Evolutionary conservation across 2,113 vertebrate genomes (phyloP), one percentile per base, ranked within the genome.

Genomic region (Microtus richardsoni): DNA sequence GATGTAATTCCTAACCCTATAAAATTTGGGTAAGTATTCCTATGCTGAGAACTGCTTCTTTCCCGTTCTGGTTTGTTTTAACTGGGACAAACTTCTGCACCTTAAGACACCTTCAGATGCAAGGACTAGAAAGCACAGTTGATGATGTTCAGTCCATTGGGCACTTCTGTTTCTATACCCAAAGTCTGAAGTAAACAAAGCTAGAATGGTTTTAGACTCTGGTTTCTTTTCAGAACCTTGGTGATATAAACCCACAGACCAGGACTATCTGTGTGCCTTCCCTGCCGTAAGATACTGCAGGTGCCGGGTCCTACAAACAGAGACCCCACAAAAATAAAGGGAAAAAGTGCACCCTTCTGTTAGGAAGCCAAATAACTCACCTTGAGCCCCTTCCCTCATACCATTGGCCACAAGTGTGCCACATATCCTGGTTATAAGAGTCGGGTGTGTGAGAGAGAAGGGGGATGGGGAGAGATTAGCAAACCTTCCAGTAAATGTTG

Each of bases 11-110:
- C 62, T 70, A 91, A 94, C 49, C 33, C 73, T 93, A 4, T 80
- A 91, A 89, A 95, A 89, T 36, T 47, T 28, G 39, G 47, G 82
- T 71, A 91, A 86, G 64, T 86, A 94, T 70, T 89, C 52, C 49
- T 66, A 49, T 77, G 44, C 79, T 91, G 58, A 95, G 22, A 71
- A 33, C 86, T 93, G 28, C n/a, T 87, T 82, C 2, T 52, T 52
- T 68, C 24, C 64, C 14, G 24, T 44, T 66, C 64, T 68, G 11
- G 1, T 28, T 82, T 73, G 36, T 74, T 74, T 62, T 52, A 82
- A 83, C 24, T 70, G 44, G 7, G 3, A 87, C 8, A 86, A 75
- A 71, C 24, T 70, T 89, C 60, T 0, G 6, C 28, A 58, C 60
- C 21, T 26, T 90, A 80, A 84, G 19, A 79, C 33, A 44, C 16